A percentile compares a stretch with the other conserved stretches of the same genome.
Evolutionary conservation across 2,797 vertebrate species (phyloP).

Genomic region (Anas georgica): DNA sequence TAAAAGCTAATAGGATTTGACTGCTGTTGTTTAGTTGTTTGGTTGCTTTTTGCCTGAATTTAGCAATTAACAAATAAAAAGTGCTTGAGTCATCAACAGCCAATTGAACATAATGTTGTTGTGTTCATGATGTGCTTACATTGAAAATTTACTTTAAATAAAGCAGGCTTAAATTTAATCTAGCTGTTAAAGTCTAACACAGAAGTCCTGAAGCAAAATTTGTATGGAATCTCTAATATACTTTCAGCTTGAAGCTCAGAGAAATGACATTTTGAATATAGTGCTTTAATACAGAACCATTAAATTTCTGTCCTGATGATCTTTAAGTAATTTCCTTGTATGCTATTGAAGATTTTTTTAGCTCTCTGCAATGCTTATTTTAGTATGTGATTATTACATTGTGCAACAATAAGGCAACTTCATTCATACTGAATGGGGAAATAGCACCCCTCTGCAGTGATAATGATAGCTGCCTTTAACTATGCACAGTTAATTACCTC

Average conservation of each 20-base stretch:
- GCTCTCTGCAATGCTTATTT: not conserved
- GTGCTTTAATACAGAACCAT: not conserved
- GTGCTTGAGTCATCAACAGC: not conserved
- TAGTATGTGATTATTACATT: not conserved
- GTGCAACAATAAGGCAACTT: not conserved
- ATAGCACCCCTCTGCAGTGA: not conserved
- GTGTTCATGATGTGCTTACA: not conserved
- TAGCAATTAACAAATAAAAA: not conserved
- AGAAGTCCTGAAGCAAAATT: not conserved
- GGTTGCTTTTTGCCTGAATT: not conserved
- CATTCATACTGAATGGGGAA: not conserved
- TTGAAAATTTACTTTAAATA: not conserved
- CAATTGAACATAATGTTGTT: not conserved
- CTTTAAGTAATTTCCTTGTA: not conserved
- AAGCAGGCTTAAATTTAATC: not conserved
- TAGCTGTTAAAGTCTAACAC: not conserved
- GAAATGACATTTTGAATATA: not conserved
- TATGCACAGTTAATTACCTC: conserved; percentile 11
- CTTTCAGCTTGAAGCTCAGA: not conserved
- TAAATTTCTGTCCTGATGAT: not conserved
- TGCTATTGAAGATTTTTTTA: not conserved
- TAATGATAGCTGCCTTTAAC: not conserved
- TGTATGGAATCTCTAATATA: not conserved
- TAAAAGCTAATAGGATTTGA: not conserved
- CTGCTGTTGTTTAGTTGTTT: not conserved